Conservation (phyloP, 2,888 invertebrate species). For the Xestobium rufovillosum region DNA sequence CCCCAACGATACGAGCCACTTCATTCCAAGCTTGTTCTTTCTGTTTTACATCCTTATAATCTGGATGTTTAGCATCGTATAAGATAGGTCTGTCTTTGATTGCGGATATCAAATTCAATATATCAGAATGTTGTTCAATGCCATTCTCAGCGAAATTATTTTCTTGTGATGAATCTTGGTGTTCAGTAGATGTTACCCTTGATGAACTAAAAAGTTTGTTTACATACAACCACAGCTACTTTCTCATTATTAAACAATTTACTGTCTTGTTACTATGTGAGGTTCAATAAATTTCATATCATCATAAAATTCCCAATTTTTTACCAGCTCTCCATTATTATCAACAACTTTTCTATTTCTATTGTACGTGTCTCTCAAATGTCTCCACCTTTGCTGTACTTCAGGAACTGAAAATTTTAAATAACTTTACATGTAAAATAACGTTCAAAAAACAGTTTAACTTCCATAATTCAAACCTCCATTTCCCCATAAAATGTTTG, state of each 20-base stretch:
- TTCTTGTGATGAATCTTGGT: too few relatives aligned
- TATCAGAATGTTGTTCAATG: slow-evolving; percentile 6
- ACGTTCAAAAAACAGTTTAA: too few relatives aligned
- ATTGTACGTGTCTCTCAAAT: slow-evolving; percentile 24
- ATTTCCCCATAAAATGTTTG: too few relatives aligned
- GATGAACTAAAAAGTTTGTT: too few relatives aligned
- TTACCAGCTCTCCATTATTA: slow-evolving; percentile 7
- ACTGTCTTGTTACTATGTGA: slow-evolving; percentile 21
- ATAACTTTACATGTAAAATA: too few relatives aligned
- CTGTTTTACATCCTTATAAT: slow-evolving; percentile 37
- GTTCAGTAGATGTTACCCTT: too few relatives aligned
- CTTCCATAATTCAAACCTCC: too few relatives aligned
- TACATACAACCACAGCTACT: too few relatives aligned
- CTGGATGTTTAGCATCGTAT: slow-evolving; percentile 37
- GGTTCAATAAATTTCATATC: slow-evolving; percentile 27
- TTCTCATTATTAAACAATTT: slow-evolving; percentile 6
- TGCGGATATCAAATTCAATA: slow-evolving; percentile 31
- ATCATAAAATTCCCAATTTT: slow-evolving; percentile 25
- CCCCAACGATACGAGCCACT: slow-evolving; percentile 29
- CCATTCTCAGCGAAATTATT: background rate
- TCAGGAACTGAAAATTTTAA: slow-evolving; percentile 22
- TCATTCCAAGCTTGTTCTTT: slow-evolving; percentile 40
- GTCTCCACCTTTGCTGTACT: slow-evolving; percentile 24
- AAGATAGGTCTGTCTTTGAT: slow-evolving; percentile 36
- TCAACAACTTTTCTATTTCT: slow-evolving; percentile 18